Conservation (phyloP, 2,888 invertebrate genomes). For the Drosophila testacea region DNA sequence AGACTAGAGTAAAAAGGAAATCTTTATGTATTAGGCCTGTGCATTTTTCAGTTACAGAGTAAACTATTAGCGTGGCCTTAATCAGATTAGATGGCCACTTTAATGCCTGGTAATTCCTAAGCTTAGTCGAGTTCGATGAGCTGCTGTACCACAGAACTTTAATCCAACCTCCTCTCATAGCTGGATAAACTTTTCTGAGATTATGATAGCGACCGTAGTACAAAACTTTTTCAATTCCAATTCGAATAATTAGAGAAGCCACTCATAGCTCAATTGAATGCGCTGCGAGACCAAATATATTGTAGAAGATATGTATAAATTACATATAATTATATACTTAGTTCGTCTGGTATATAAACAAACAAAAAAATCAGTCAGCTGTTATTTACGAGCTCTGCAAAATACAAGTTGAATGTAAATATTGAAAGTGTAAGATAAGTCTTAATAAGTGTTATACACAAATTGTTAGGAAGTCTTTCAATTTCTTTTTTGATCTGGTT, state of each 20-base stretch:
- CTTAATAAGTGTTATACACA: too few species aligned
- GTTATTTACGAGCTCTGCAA: too few species aligned
- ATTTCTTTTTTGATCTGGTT: too few species aligned
- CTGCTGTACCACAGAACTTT: constrained; percentile 6
- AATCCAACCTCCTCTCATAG: constrained; percentile 4
- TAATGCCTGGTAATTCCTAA: constrained; percentile 35
- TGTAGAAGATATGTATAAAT: too few species aligned
- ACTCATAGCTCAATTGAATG: constrained; percentile 22
- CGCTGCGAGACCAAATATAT: constrained; percentile 12
- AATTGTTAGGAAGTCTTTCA: too few species aligned
- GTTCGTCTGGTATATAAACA: too few species aligned
- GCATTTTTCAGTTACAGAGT: constrained; percentile 49
- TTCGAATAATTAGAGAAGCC: constrained; percentile 64
- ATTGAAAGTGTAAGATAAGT: background rate
- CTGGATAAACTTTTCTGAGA: constrained; percentile 18
- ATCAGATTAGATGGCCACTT: constrained; percentile 63
- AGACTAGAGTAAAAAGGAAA: constrained; percentile 15
- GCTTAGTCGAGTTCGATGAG: constrained; percentile 28
- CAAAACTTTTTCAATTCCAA: constrained; percentile 69
- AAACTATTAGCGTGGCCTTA: constrained; percentile 73
- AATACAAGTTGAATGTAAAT: background rate
- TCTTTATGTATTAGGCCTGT: constrained; percentile 42
- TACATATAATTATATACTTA: too few species aligned
- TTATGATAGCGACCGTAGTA: constrained; percentile 12
- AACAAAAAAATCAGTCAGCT: too few species aligned